Evolutionary conservation across 1,140 invertebrate genomes (phyloP).

Genomic region (Drosophila elegans): DNA sequence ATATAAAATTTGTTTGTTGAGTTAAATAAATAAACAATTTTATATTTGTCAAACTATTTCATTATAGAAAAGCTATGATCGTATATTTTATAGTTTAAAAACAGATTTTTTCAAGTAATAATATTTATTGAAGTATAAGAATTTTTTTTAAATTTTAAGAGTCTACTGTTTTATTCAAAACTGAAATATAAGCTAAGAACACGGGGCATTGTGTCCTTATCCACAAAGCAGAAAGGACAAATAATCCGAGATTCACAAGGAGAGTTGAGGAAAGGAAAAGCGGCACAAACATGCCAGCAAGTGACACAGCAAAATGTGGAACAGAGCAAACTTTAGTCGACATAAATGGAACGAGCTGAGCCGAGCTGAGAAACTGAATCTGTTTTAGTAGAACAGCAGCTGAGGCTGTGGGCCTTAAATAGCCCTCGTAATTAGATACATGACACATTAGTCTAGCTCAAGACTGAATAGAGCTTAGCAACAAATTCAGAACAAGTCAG

Average conservation of each 20-base stretch:
- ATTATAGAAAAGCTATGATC: too few relatives aligned
- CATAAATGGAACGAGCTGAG: slow-evolving; percentile 28
- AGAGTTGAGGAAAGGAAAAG: slow-evolving; percentile 14
- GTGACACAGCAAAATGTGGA: slow-evolving; percentile 36
- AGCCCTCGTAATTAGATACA: slow-evolving; percentile 39
- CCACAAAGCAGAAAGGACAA: slow-evolving; percentile 15
- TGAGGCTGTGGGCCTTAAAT: slow-evolving; percentile 29
- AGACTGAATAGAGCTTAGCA: slow-evolving; percentile 17
- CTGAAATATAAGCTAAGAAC: slow-evolving; percentile 6
- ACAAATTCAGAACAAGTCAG: slow-evolving; percentile 11
- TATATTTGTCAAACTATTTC: too few relatives aligned
- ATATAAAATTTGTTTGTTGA: too few relatives aligned
- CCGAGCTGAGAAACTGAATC: slow-evolving; percentile 17
- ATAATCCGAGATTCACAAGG: slow-evolving; percentile 29
- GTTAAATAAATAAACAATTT: too few relatives aligned
- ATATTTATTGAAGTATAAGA: too few relatives aligned
- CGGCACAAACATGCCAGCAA: slow-evolving; percentile 22
- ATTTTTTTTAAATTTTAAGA: neutral
- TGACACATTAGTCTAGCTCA: slow-evolving; percentile 28
- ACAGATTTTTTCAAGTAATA: too few relatives aligned
- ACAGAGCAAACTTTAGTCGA: slow-evolving; percentile 23
- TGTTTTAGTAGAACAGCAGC: slow-evolving; percentile 38
- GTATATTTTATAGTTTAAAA: too few relatives aligned
- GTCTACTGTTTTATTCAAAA: neutral
- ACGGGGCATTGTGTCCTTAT: slow-evolving; percentile 17